phyloP scores from a whole-genome alignment of 2,888 invertebrate species.

The Sphaerophoria rueppellii region DNA sequence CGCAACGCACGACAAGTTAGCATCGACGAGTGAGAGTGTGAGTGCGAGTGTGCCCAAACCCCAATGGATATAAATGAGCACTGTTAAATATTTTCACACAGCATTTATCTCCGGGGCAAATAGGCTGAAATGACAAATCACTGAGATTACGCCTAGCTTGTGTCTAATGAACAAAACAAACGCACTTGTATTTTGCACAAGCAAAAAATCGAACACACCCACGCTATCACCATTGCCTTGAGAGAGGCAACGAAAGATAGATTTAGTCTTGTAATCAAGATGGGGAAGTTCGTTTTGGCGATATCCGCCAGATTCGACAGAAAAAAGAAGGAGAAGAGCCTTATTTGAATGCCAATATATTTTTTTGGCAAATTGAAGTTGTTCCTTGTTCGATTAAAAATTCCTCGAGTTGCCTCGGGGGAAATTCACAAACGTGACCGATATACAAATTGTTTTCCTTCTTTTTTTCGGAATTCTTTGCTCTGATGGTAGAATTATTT shows the following conservation, averaged over 20 bases:
- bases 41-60: conserved; percentile 31
- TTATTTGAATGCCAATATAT: conserved; percentile 71
- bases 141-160: conserved; percentile 53
- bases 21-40: not conserved
- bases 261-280: conserved; percentile 16
- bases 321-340: not conserved
- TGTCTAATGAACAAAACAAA: conserved; percentile 60
- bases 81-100: conserved; percentile 70
- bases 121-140: conserved; percentile 68
- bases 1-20: too few relatives aligned
- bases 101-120: conserved; percentile 66
- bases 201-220: not conserved
- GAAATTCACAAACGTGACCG: conserved; percentile 63
- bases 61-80: conserved; percentile 50
- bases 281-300: conserved; percentile 6
- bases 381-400: conserved; percentile 72
- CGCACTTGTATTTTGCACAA: conserved; percentile 45
- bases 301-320: not conserved
- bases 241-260: not conserved
- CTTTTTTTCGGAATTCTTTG: conserved; percentile 7
- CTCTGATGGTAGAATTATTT: conserved; percentile 31
- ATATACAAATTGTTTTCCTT: conserved; percentile 65
- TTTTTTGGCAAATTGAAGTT: conserved; percentile 57
- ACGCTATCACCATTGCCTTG: not conserved
- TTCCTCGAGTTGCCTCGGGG: conserved; percentile 38